phyloP scores from a whole-genome alignment of 30 jellyfish, hydroid and myxozoan genomes.

The Turritopsis dohrnii region DNA sequence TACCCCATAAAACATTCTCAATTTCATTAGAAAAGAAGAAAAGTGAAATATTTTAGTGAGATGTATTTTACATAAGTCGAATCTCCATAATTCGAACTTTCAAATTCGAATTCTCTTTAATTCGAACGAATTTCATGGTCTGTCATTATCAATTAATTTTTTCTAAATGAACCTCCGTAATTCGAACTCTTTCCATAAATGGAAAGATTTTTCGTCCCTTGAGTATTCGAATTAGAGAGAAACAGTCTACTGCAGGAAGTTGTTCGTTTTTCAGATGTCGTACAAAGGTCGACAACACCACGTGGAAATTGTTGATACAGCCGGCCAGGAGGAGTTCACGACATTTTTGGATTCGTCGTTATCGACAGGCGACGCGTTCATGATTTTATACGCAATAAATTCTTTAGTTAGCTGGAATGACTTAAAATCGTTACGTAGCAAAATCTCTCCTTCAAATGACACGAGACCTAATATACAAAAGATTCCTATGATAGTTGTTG shows the following conservation, averaged over 20 bases:
- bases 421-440: constrained; percentile 55
- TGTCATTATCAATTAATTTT: too few species aligned
- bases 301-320: constrained; percentile 89
- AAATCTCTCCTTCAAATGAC: constrained; percentile 30
- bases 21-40: too few species aligned
- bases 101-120: too few species aligned
- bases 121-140: too few species aligned
- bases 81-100: too few species aligned
- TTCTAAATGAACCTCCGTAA: too few species aligned
- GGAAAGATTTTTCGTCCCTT: background rate
- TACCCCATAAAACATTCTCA: too few species aligned
- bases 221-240: too few species aligned
- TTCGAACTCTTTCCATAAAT: background rate
- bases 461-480: constrained; percentile 8
- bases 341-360: constrained; percentile 90
- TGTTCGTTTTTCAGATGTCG: constrained; percentile 30
- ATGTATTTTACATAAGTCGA: too few species aligned
- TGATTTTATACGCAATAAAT: constrained; percentile 78
- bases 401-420: constrained; percentile 90
- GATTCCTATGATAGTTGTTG: constrained; percentile 84
- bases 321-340: constrained; percentile 96
- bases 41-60: too few species aligned
- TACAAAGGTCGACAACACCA: constrained; percentile 66
- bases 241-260: too few species aligned
- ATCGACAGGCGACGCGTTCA: constrained; percentile 93